Evolutionary conservation across 2,113 vertebrate genomes (phyloP).

Genomic region (Triplophysa rosa): DNA sequence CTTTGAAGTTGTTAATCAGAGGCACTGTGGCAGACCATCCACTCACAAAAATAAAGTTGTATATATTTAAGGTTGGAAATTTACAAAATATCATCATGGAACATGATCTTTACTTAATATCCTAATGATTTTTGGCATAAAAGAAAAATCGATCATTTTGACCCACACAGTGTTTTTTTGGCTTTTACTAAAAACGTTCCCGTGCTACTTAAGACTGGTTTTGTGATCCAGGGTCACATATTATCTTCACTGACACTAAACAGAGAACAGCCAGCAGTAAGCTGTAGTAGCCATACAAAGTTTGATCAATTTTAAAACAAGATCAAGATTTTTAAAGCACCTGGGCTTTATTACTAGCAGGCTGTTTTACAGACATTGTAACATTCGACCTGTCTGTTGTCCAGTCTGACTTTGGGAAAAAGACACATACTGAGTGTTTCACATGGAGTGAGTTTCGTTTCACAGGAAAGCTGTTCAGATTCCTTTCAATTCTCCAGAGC

Average conservation of each 20-base stretch:
- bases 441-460: constrained; percentile 27
- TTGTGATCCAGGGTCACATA: too few relatives aligned
- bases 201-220: too few relatives aligned
- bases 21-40: too few relatives aligned
- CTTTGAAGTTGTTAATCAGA: too few relatives aligned
- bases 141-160: too few relatives aligned
- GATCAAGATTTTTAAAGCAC: not conserved
- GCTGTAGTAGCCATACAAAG: not conserved
- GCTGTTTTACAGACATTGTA: not conserved
- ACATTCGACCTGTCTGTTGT: not conserved
- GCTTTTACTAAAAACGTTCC: too few relatives aligned
- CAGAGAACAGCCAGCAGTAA: not conserved
- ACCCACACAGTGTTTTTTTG: too few relatives aligned
- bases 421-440: not conserved
- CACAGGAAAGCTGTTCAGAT: constrained; percentile 18
- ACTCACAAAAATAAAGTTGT: too few relatives aligned
- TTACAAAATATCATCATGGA: too few relatives aligned
- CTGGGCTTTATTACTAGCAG: not conserved
- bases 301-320: not conserved
- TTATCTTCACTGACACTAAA: not conserved
- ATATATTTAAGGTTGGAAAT: too few relatives aligned
- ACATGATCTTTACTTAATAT: too few relatives aligned
- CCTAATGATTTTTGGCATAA: too few relatives aligned
- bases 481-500: constrained; percentile 47
- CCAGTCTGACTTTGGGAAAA: not conserved